These are phyloP conservation scores for Calephelis nemesis DNA, from an alignment of 1,140 invertebrate species.

Conservation along the genomic window DNA sequence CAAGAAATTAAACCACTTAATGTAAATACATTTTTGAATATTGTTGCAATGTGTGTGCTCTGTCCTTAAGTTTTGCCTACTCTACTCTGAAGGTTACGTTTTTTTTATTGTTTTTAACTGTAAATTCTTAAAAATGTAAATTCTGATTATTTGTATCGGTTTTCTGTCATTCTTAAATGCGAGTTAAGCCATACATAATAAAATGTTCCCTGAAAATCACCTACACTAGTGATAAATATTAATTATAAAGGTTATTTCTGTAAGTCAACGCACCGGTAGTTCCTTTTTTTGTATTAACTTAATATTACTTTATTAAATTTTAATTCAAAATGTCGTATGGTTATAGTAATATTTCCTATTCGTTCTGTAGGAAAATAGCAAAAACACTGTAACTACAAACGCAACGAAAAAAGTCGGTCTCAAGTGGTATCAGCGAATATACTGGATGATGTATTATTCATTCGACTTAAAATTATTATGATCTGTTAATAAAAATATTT, in stretches of 20 bases:
- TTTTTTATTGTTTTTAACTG: too few species aligned
- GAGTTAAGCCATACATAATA: not conserved
- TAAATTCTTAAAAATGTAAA: too few species aligned
- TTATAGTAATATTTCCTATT: constrained; percentile 32
- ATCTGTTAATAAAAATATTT: constrained; percentile 76
- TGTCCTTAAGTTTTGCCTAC: too few species aligned
- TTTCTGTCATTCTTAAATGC: too few species aligned
- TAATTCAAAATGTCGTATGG: constrained; percentile 35
- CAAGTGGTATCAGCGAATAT: constrained; percentile 30
- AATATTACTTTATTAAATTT: constrained; percentile 47
- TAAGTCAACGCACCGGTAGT: constrained; percentile 68
- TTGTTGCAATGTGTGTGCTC: too few species aligned
- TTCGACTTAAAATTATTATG: constrained; percentile 63
- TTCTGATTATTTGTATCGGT: too few species aligned
- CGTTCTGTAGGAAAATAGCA: constrained; percentile 30
- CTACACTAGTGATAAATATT: constrained; percentile 44
- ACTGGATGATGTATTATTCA: constrained; percentile 39
- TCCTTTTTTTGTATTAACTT: constrained; percentile 69
- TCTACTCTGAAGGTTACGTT: too few species aligned
- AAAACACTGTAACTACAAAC: constrained; percentile 22
- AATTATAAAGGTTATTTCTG: constrained; percentile 51
- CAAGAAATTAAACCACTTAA: too few species aligned
- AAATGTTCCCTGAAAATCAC: constrained; percentile 7
- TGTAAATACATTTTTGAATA: too few species aligned
- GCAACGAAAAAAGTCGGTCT: constrained; percentile 22